phyloP scores from a whole-genome alignment of 1,140 invertebrate genomes.

The Leucophenga varia region DNA sequence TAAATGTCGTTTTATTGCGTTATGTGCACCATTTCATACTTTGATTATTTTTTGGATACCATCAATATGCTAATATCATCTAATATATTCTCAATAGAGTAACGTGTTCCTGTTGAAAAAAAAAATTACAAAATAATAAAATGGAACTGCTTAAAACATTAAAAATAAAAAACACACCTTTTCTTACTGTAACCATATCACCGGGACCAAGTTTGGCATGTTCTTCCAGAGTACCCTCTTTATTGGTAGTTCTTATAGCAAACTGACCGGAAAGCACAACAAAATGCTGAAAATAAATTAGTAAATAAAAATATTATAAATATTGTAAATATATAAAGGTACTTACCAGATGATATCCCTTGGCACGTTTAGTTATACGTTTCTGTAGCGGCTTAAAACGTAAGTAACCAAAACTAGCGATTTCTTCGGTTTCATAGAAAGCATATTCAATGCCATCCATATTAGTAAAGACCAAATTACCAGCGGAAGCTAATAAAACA shows the following conservation, averaged over 20 bases:
- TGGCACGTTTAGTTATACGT: constrained; percentile 18
- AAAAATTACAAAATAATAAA: not conserved
- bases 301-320: not conserved
- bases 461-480: constrained; percentile 17
- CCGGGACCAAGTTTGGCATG: constrained; percentile 16
- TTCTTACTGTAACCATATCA: constrained; percentile 35
- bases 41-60: constrained; percentile 11
- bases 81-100: constrained; percentile 8
- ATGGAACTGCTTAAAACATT: too few relatives aligned
- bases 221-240: not conserved
- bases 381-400: constrained; percentile 31
- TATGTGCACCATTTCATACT: too few relatives aligned
- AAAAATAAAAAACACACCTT: constrained; percentile 15
- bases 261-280: constrained; percentile 28
- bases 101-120: constrained; percentile 16
- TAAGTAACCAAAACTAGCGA: constrained; percentile 28
- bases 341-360: constrained; percentile 20
- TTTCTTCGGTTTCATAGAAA: constrained; percentile 29
- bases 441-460: constrained; percentile 35
- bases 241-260: not conserved
- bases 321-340: not conserved
- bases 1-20: too few relatives aligned
- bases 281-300: constrained; percentile 22
- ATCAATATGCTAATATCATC: constrained; percentile 15
- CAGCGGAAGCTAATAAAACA: constrained; percentile 13